phyloP scores from a whole-genome alignment of 2,113 vertebrate genomes.

The Athene noctua region DNA sequence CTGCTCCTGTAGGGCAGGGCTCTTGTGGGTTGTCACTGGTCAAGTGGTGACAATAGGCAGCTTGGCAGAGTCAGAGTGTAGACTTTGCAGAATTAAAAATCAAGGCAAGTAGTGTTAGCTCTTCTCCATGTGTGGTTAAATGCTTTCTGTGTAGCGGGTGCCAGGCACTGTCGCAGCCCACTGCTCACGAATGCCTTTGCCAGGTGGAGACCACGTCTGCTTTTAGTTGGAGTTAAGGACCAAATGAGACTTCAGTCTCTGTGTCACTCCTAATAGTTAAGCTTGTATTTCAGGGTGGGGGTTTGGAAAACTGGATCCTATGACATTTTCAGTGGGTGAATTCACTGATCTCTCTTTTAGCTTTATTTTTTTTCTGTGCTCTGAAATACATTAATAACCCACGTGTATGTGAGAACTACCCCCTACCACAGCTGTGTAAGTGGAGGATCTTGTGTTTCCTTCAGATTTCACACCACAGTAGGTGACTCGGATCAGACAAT shows the following conservation, averaged over 20 bases:
- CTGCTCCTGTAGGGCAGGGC: neutral
- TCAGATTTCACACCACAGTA: neutral
- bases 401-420: neutral
- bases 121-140: constrained; percentile 38
- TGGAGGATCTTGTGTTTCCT: neutral
- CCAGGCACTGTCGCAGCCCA: neutral
- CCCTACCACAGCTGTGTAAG: neutral
- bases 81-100: neutral
- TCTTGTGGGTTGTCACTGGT: neutral
- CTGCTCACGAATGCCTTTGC: constrained; percentile 38
- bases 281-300: neutral
- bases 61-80: neutral
- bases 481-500: neutral
- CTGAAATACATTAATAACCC: neutral
- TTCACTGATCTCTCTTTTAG: neutral
- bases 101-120: constrained; percentile 8
- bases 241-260: neutral
- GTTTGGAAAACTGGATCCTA: neutral
- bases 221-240: constrained; percentile 7
- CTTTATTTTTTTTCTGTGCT: neutral
- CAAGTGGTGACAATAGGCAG: constrained; percentile 1
- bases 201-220: constrained; percentile 13
- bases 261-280: neutral
- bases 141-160: neutral
- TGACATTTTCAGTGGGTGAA: neutral